Evolutionary conservation across 2,113 vertebrate species (phyloP), one percentile per base, ranked within the genome.

Genomic region (Hemibagrus wyckioides): DNA sequence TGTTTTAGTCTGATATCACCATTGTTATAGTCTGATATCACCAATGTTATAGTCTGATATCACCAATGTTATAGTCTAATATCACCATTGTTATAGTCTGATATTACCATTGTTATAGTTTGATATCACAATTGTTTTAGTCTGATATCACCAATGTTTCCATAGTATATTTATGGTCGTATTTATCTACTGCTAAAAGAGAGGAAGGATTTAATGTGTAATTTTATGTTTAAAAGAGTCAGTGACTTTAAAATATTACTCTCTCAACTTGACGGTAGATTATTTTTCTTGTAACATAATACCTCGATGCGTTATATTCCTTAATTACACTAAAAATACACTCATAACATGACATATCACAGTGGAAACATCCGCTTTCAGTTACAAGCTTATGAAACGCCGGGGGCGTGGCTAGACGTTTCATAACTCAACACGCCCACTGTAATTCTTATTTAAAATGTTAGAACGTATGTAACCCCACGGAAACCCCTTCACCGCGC

Each of bases 381-480:
- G 28, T 85, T 79, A 25, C 48, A 33, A 0, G 54, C 28, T 85
- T 85, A 85, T 59, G 84, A 85, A 85, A 79, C 84, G 0, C 9
- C 15, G 28, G 28, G 84, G 73, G 36, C 71, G 59, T 77, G 73
- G 84, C 84, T 23, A 2, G 28, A 65, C 39, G 56, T 77, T 85
- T 52, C 44, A 0, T 54, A 80, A 85, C 30, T 52, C 3, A 28
- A 80, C 73, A 79, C 85, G 75, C 85, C 85, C 76, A 86, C 85
- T 39, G 19, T 13, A n/a, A 11, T 15, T 65, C 28, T 85, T 85
- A 59, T 77, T 59, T 85, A 65, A 33, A 44, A 28, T 17, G 4
- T 25, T 33, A 41, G 33, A 2, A 59, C 67, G 56, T 48, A 54
- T 75, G n/a, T 25, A 71, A 25, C 41, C 1, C 6, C 25, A 30